Evolutionary conservation across 2,888 invertebrate genomes (phyloP).

Genomic region (Liodrosophila aerea): DNA sequence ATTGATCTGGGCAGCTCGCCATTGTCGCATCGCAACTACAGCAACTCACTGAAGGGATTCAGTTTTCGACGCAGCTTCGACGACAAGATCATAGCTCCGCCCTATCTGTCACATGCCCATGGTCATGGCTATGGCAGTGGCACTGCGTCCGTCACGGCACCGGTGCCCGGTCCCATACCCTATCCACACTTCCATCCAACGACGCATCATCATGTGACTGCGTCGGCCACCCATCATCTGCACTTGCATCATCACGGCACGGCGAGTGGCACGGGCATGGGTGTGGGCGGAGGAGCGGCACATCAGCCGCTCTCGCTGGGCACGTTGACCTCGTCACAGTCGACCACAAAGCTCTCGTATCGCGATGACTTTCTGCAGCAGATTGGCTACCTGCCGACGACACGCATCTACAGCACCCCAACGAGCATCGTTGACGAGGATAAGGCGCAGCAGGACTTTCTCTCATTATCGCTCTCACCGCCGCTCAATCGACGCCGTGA

Average conservation of each 20-base stretch:
- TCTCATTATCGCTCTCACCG: slow-evolving; percentile 82
- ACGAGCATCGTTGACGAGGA: slow-evolving; percentile 80
- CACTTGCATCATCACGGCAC: slow-evolving; percentile 68
- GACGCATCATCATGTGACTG: slow-evolving; percentile 45
- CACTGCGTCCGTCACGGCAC: slow-evolving; percentile 5
- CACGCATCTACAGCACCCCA: slow-evolving; percentile 80
- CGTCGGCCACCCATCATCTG: slow-evolving; percentile 62
- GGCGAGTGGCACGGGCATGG: slow-evolving; percentile 19
- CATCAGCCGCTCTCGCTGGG: slow-evolving; percentile 61
- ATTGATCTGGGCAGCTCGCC: slow-evolving; percentile 80
- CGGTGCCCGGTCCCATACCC: slow-evolving; percentile 47
- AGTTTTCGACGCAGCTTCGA: slow-evolving; percentile 81
- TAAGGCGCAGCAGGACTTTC: slow-evolving; percentile 81
- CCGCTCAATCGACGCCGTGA: slow-evolving; percentile 82
- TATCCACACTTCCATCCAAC: slow-evolving; percentile 76
- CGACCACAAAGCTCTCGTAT: slow-evolving; percentile 80
- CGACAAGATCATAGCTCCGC: slow-evolving; percentile 79
- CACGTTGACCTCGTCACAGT: slow-evolving; percentile 77
- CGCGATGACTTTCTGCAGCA: slow-evolving; percentile 82
- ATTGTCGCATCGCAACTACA: slow-evolving; percentile 79
- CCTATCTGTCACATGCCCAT: slow-evolving; percentile 56
- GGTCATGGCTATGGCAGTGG: slow-evolving; percentile 28
- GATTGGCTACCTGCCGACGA: slow-evolving; percentile 82
- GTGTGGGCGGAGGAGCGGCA: background rate
- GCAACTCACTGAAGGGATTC: slow-evolving; percentile 79